Evolutionary conservation across 2,888 invertebrate species (phyloP).

Genomic region (Diaphora mendica): DNA sequence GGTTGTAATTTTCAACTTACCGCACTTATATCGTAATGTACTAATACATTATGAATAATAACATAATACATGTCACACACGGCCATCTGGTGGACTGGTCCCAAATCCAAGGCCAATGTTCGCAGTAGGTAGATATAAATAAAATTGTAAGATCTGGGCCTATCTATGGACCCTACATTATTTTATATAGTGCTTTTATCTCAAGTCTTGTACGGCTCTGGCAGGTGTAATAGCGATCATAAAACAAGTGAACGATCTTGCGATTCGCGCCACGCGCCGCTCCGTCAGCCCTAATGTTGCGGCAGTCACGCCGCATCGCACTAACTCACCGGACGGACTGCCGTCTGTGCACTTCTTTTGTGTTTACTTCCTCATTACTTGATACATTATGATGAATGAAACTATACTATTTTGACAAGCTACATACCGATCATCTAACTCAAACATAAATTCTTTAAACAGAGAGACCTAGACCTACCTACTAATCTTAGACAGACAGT

Average conservation of each 20-base stretch:
- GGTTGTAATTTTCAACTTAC: no score
- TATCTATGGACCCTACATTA: no score
- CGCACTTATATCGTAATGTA: no score
- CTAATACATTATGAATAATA: no score
- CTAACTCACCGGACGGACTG: neutral
- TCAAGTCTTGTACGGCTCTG: slow-evolving; percentile 25
- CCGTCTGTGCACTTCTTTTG: slow-evolving; percentile 2
- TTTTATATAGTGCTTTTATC: no score
- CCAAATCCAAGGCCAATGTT: no score
- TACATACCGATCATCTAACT: neutral
- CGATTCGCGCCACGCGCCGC: slow-evolving; percentile 75
- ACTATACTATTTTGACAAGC: neutral
- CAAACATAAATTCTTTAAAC: neutral
- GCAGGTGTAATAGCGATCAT: slow-evolving; percentile 45
- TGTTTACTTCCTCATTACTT: slow-evolving; percentile 16
- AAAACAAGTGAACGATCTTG: slow-evolving; percentile 69
- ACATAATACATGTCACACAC: no score
- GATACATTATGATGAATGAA: slow-evolving; percentile 13
- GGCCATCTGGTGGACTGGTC: no score
- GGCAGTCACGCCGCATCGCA: slow-evolving; percentile 17
- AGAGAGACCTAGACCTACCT: no score
- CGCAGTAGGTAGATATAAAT: no score
- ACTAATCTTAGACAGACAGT: neutral
- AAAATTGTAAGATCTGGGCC: no score
- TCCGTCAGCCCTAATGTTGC: slow-evolving; percentile 57